Percentiles rank a stretch among this genome's conserved stretches.
These are phyloP conservation scores for Paraescarpia echinospica DNA, from an alignment of 1,140 invertebrate species.

Conservation along the genomic window DNA sequence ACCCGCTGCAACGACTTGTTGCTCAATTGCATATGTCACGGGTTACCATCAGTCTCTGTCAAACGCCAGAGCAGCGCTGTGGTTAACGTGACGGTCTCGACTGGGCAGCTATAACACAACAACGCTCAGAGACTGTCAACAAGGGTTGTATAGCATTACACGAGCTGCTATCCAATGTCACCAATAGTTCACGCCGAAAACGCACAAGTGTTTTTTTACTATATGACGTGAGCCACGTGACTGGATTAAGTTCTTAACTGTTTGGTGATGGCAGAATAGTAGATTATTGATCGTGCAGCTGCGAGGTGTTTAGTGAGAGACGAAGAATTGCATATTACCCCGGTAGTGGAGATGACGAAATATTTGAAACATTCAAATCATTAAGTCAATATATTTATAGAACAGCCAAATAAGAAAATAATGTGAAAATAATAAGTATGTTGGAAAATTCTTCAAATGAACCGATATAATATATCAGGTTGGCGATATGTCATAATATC, in stretches of 20 bases:
- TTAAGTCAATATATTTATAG: no score
- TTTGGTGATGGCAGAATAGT: neutral
- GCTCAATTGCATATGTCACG: neutral
- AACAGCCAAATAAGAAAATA: no score
- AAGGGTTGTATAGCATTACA: neutral
- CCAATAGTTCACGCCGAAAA: neutral
- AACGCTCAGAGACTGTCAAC: neutral
- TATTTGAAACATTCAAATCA: no score
- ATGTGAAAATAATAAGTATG: no score
- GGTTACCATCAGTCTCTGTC: neutral
- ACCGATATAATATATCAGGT: no score
- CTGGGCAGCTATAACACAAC: neutral
- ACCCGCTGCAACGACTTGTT: neutral
- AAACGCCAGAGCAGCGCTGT: neutral
- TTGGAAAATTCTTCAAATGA: no score
- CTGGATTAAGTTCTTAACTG: neutral
- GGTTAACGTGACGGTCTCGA: neutral
- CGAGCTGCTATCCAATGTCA: neutral
- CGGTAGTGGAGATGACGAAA: no score
- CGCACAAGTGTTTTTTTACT: neutral
- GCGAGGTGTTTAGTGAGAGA: neutral
- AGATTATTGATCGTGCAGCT: neutral
- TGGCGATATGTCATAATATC: no score
- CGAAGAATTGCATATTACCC: neutral
- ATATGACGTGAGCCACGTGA: neutral